A percentile compares a stretch with the other conserved stretches of the same genome.
These are phyloP conservation scores for Zygaena filipendulae DNA, from an alignment of 2,888 invertebrate species.

Conservation along the genomic window DNA sequence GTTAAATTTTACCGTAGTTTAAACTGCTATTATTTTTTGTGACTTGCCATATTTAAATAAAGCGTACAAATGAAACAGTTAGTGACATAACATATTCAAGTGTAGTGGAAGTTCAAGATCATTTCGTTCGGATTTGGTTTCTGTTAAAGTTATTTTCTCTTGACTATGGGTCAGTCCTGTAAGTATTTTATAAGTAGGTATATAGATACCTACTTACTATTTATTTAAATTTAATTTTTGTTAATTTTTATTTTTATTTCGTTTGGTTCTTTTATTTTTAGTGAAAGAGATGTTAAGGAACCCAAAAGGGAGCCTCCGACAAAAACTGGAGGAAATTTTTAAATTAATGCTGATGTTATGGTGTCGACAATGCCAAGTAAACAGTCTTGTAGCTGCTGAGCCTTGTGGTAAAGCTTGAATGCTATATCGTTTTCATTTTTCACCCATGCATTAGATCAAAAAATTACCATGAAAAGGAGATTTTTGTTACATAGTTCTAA, in stretches of 20 bases:
- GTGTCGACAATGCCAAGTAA: constrained; percentile 81
- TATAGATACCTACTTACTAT: constrained; percentile 6
- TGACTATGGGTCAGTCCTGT: constrained; percentile 56
- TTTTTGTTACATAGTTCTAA: too few species aligned
- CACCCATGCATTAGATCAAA: too few species aligned
- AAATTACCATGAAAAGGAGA: too few species aligned
- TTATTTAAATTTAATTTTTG: constrained; percentile 5
- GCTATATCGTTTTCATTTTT: too few species aligned
- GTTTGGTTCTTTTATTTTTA: constrained; percentile 33
- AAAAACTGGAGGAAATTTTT: constrained; percentile 80
- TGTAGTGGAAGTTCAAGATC: constrained; percentile 24
- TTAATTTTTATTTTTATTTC: constrained; percentile 7
- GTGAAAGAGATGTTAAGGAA: constrained; percentile 42
- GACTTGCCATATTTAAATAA: too few species aligned
- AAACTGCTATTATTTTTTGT: too few species aligned
- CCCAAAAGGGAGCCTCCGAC: constrained; percentile 48
- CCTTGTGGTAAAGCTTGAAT: constrained; percentile 70
- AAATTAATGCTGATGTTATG: constrained; percentile 85
- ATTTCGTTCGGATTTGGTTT: too few species aligned
- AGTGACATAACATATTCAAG: not conserved
- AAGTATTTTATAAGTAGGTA: constrained; percentile 23
- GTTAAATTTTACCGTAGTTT: too few species aligned
- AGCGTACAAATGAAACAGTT: too few species aligned
- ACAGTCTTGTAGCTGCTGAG: constrained; percentile 71
- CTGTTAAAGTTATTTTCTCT: too few species aligned